Base-by-base conservation (phyloP, 2,113 vertebrate species). In the Neolamprologus tretocephalus region DNA sequence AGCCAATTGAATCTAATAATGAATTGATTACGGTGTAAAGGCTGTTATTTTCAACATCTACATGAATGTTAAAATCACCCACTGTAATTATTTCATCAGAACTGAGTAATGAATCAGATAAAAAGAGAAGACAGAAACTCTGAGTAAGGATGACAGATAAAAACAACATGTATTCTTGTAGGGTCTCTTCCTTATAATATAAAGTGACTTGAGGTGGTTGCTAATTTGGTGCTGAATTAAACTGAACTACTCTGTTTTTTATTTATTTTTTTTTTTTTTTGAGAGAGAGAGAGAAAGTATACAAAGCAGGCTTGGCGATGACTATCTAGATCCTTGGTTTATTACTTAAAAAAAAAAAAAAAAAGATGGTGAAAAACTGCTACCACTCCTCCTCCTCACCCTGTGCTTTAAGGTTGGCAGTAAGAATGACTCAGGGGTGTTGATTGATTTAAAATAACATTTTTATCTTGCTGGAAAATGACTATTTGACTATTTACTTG, bases 221-320 rank as follows among this genome's bases (percentile, higher is more conserved):
- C 58, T 63, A 63, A 63, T 63, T 63, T 63, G 58, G 1, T 11
- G 31, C 58, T 1, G 9, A 66, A 37, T 37, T n/a, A 23, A 71
- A 71, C n/a, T 23, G 12, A 63, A 35, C 58, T 1, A 10, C 8
- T 26, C 4, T 57, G 2, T 17, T 7, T 45, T 45, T 14, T 31
- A 26, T 26, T 26, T 26, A 2, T n/a, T n/a, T n/a, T n/a, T n/a
- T n/a, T n/a, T n/a, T n/a, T n/a, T n/a, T n/a, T n/a, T n/a, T n/a
- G 12, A 13, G 11, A 3, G 12, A 2, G 1, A 9, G 33, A 4
- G 35, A 35, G 35, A 2, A 2, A 0, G 33, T 3, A 26, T 1
- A 33, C 7, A 33, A 33, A 7, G 35, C 11, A 35, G 33, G 10
- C 19, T 66, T 21, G 10, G 33, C 17, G 0, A 37, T 66, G 19